Percentiles rank a stretch among this genome's conserved stretches.
These are phyloP conservation scores for human DNA, from an alignment of 2,113 vertebrate species.

Conservation along the genomic window GRCh38 chr4:36175001-36175500, in stretches of 20 bases:
- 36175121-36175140: background rate
- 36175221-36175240: background rate
- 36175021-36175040: background rate
- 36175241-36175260: background rate
- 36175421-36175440: background rate
- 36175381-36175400: background rate
- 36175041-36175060: background rate
- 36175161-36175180: background rate
- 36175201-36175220: background rate
- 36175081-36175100: background rate
- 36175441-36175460: background rate
- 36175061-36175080: background rate
- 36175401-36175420: background rate
- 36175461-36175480: background rate
- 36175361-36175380: background rate
- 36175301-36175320: background rate
- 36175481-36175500: background rate
- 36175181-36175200: background rate
- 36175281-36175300: conserved; percentile 13
- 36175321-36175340: background rate
- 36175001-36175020: background rate
- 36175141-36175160: background rate
- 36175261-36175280: background rate
- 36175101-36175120: background rate
- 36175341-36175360: background rate